These are phyloP conservation scores for Typhlichthys subterraneus DNA, from an alignment of 2,797 vertebrate species.

Conservation along the genomic window DNA sequence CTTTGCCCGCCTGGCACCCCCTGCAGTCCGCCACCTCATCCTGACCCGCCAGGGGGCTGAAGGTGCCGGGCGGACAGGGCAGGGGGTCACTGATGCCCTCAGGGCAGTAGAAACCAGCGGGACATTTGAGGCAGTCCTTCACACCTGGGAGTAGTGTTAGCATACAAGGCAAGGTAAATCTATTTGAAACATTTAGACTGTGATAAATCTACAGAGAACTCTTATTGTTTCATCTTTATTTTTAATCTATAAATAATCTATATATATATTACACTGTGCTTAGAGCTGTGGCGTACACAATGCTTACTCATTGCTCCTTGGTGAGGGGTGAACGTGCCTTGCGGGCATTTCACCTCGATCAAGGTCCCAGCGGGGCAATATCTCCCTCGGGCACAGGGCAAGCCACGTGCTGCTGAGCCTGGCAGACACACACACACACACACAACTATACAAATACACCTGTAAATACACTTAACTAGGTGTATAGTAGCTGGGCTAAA, in stretches of 20 bases:
- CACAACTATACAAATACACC: not conserved
- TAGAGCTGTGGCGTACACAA: constrained; percentile 7
- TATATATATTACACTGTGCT: not conserved
- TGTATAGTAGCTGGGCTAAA: not conserved
- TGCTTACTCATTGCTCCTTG: constrained; percentile 81
- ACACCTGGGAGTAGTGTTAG: constrained; percentile 65
- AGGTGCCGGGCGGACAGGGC: constrained; percentile 82
- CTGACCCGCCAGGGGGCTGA: constrained; percentile 84
- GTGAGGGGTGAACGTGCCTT: constrained; percentile 83
- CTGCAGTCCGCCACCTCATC: constrained; percentile 81
- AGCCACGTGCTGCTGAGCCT: constrained; percentile 79
- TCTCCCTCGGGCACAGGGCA: constrained; percentile 81
- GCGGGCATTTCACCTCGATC: constrained; percentile 78
- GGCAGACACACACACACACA: constrained; percentile 25
- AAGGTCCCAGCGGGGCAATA: constrained; percentile 83
- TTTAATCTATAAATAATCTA: not conserved
- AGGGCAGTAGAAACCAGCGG: constrained; percentile 85
- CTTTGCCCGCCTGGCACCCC: constrained; percentile 82
- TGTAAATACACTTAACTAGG: not conserved
- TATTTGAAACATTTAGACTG: not conserved
- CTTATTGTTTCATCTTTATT: not conserved
- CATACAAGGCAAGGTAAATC: not conserved
- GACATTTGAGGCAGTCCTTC: constrained; percentile 83
- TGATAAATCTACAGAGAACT: not conserved
- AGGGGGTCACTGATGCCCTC: constrained; percentile 74